Conservation (phyloP, 2,113 vertebrate genomes). For the Herpailurus yagouaroundi region DNA sequence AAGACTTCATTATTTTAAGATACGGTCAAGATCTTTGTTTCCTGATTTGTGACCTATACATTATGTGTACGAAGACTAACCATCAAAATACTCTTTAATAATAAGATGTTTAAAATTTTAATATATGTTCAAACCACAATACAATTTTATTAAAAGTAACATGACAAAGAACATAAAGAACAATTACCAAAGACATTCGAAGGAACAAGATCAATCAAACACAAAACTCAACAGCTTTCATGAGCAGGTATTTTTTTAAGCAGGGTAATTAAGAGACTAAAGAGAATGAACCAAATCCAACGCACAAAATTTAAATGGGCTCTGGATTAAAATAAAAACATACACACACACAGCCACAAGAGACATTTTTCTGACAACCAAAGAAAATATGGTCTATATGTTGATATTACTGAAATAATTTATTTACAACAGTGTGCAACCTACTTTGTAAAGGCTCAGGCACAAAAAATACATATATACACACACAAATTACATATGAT, state of each 20-base stretch:
- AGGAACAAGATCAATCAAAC: background rate
- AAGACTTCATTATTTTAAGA: conserved; percentile 8
- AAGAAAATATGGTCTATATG: background rate
- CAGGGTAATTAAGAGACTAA: background rate
- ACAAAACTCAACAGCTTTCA: conserved; percentile 20
- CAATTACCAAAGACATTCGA: background rate
- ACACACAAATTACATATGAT: background rate
- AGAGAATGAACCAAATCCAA: background rate
- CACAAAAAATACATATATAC: background rate
- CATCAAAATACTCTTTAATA: background rate
- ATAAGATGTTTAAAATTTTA: background rate
- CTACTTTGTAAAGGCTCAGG: background rate
- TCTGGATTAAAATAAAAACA: background rate
- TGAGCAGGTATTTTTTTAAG: background rate
- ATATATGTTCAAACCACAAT: background rate
- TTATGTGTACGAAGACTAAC: background rate
- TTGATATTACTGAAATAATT: background rate
- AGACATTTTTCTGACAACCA: background rate
- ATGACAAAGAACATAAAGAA: background rate
- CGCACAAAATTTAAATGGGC: background rate
- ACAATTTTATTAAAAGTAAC: conserved; percentile 20
- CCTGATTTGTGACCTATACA: background rate
- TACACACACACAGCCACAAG: background rate
- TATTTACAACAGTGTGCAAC: background rate
- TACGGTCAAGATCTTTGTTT: background rate